phyloP scores from a whole-genome alignment of 2,113 vertebrate species.

The Calyptommatus sinebrachiatus region DNA sequence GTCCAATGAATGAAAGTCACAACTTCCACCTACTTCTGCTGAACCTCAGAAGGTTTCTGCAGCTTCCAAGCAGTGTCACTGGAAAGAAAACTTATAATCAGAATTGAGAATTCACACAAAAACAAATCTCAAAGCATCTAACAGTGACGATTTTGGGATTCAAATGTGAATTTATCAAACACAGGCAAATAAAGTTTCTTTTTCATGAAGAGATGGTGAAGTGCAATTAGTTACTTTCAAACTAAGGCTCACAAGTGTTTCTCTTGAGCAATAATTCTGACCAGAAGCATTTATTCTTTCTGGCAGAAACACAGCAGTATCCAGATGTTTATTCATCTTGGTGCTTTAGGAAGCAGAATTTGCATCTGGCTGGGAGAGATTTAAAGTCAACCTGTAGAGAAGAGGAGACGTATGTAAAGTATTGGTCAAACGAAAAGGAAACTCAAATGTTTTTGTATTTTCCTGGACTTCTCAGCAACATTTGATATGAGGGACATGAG shows the following conservation, averaged over 20 bases:
- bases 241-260: slow-evolving; percentile 48
- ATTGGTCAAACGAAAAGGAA: slow-evolving; percentile 47
- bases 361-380: slow-evolving; percentile 64
- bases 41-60: background rate
- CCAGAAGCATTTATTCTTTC: slow-evolving; percentile 31
- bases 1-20: background rate
- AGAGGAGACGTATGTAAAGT: slow-evolving; percentile 40
- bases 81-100: background rate
- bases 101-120: background rate
- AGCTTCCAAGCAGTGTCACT: background rate
- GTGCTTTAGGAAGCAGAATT: slow-evolving; percentile 57
- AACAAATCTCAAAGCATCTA: background rate
- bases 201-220: background rate
- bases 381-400: slow-evolving; percentile 54
- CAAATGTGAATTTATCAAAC: slow-evolving; percentile 30
- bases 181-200: slow-evolving; percentile 48
- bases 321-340: slow-evolving; percentile 57
- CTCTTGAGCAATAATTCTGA: slow-evolving; percentile 50
- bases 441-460: slow-evolving; percentile 50
- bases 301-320: slow-evolving; percentile 49
- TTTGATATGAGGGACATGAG: too few relatives aligned
- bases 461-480: slow-evolving; percentile 54
- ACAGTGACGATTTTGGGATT: slow-evolving; percentile 11
- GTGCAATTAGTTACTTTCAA: slow-evolving; percentile 52
- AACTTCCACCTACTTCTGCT: background rate